These are phyloP conservation scores for Prorops nasuta DNA, from an alignment of 1,140 invertebrate genomes.

Conservation along the genomic window DNA sequence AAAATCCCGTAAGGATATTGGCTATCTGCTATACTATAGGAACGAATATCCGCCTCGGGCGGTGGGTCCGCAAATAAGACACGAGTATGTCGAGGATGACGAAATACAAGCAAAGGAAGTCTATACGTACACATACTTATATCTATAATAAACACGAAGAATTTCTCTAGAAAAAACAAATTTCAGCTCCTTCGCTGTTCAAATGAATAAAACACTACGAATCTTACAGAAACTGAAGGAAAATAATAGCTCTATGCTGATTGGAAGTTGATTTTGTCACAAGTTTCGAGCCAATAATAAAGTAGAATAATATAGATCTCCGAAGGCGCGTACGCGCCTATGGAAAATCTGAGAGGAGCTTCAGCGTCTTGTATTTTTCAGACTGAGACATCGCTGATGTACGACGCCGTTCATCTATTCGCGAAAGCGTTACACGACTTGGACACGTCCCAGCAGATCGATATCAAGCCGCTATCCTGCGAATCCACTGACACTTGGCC, in stretches of 20 bases:
- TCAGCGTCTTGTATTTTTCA: conserved; percentile 49
- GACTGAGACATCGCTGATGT: conserved; percentile 94
- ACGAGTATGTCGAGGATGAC: background rate
- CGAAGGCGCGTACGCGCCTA: too few relatives aligned
- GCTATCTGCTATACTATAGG: background rate
- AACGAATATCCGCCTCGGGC: background rate
- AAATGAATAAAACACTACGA: too few relatives aligned
- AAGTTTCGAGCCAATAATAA: background rate
- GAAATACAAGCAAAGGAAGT: too few relatives aligned
- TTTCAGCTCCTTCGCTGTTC: too few relatives aligned
- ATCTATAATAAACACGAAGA: too few relatives aligned
- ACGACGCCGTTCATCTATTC: conserved; percentile 92
- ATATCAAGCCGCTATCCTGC: conserved; percentile 84
- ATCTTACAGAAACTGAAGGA: too few relatives aligned
- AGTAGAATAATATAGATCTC: too few relatives aligned
- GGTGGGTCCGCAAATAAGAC: background rate
- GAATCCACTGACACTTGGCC: conserved; percentile 89
- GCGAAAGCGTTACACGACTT: conserved; percentile 90
- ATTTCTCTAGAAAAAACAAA: background rate
- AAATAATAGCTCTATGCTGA: background rate
- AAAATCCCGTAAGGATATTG: conserved; percentile 25
- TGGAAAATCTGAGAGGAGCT: too few relatives aligned
- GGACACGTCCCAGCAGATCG: conserved; percentile 85
- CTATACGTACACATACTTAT: too few relatives aligned
- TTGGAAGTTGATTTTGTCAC: background rate